Base-by-base conservation (phyloP, 2,113 vertebrate genomes). In the Anarhynchus alexandrinus region DNA sequence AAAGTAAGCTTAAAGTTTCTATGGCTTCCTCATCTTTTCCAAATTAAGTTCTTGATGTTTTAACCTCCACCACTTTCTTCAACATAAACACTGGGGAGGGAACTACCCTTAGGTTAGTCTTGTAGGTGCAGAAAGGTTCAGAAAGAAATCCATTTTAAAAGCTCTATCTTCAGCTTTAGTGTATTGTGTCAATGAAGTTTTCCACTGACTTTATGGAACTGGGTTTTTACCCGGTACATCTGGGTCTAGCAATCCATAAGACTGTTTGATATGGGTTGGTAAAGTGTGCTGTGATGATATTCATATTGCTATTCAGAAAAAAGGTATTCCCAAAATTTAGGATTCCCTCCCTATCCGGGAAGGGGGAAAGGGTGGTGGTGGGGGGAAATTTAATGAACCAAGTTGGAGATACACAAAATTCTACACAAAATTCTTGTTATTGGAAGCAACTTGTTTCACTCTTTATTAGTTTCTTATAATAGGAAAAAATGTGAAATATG, bases 1-100 rank as follows among this genome's bases (percentile, higher is more conserved):
- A 82, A 94, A 81, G 54, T 80, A 81, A 90, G 72, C 67, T 78
- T 84, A 14, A 92, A 45, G 42, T 88, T 87, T 86, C 42, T 83
- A 5, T 2, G 3, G n/a, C 79, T 90, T 86, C 59, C 58, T 81
- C 51, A 59, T 85, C 42, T 92, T 89, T 90, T 88, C 71, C 51
- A 83, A 88, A 88, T 81, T 76, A 73, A 82, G n/a, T 92, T 82
- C 20, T n/a, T n/a, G 59, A 32, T 85, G 66, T 61, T 88, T 64
- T 69, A 87, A 80, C 25, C 47, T 45, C 38, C 55, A 65, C 52
- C 16, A 14, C 79, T 79, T 93, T 85, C 52, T 67, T 93, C 43
- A 64, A 15, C 15, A 40, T 58, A 84, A 38, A 42, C 5, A 9
- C 23, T 59, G 61, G 59, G 22, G 4, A 40, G 64, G 45, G 49